Conservation (phyloP, 1,140 invertebrate species). For the Drosophila trapezifrons region DNA sequence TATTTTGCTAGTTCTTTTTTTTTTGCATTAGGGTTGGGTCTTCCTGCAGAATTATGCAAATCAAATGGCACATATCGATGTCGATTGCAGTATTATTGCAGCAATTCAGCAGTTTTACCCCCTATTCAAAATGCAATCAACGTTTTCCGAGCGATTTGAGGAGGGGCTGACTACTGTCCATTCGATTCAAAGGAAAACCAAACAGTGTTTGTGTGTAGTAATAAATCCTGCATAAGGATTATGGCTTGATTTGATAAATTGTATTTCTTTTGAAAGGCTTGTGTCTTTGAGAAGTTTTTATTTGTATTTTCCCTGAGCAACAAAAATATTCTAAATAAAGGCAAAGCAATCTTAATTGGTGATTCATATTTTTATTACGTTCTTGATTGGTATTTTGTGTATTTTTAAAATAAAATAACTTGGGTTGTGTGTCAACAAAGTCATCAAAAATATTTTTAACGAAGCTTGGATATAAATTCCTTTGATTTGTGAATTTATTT, state of each 20-base stretch:
- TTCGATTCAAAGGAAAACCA: conserved; percentile 15
- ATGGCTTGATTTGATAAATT: conserved; percentile 14
- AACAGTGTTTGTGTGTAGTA: conserved; percentile 18
- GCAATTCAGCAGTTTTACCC: conserved; percentile 72
- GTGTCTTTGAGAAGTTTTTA: conserved; percentile 12
- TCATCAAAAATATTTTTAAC: neutral
- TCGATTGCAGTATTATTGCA: conserved; percentile 80
- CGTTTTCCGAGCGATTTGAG: conserved; percentile 21
- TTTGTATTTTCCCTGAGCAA: neutral
- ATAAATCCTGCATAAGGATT: conserved; percentile 33
- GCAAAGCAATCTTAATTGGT: neutral
- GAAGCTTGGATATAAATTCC: too few relatives aligned
- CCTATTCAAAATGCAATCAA: conserved; percentile 62
- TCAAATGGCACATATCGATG: conserved; percentile 79
- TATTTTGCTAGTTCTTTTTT: conserved; percentile 55
- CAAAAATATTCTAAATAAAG: neutral
- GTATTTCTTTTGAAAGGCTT: conserved; percentile 20
- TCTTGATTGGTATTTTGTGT: neutral
- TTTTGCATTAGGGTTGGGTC: conserved; percentile 50
- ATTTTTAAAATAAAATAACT: neutral
- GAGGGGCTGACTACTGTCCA: conserved; percentile 26
- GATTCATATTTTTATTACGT: neutral
- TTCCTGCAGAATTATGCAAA: conserved; percentile 74
- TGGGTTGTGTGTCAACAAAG: neutral
- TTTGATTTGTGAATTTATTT: neutral